Evolutionary conservation across 2,888 invertebrate genomes (phyloP).

Genomic region (Hydriomena furcata): DNA sequence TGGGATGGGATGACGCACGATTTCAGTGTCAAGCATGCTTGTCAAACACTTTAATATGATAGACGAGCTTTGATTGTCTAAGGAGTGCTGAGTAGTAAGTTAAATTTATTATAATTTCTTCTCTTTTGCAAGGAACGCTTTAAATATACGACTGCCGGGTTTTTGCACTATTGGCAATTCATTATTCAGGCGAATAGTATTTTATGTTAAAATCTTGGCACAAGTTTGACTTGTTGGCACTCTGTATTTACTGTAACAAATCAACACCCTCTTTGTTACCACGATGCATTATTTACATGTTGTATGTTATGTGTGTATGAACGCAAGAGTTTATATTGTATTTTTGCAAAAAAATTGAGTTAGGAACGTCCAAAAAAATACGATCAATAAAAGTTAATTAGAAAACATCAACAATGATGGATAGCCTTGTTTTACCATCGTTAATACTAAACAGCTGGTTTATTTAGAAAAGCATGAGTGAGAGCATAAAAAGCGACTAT

Average conservation of each 20-base stretch:
- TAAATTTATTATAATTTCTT: too few relatives aligned
- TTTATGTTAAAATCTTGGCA: conserved; percentile 36
- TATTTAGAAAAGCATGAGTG: neutral
- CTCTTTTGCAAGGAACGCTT: too few relatives aligned
- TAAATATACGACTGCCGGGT: neutral
- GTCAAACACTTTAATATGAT: too few relatives aligned
- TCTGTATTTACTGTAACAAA: conserved; percentile 37
- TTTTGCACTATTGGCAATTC: conserved; percentile 24
- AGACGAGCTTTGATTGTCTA: too few relatives aligned
- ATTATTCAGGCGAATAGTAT: conserved; percentile 28
- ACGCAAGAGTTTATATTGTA: neutral
- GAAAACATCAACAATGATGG: conserved; percentile 66
- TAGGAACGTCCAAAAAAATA: conserved; percentile 46
- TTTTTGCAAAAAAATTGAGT: conserved; percentile 29
- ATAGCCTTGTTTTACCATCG: conserved; percentile 46
- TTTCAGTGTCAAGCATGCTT: too few relatives aligned
- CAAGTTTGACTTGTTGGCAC: conserved; percentile 34
- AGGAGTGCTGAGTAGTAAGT: too few relatives aligned
- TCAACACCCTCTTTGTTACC: conserved; percentile 34
- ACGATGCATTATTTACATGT: conserved; percentile 24
- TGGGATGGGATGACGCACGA: too few relatives aligned
- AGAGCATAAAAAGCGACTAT: too few relatives aligned
- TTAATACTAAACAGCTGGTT: neutral
- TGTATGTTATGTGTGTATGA: conserved; percentile 2
- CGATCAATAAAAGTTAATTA: conserved; percentile 71